Evolutionary conservation across 2,888 invertebrate genomes (phyloP), one percentile per base, ranked within the genome.

Genomic region (Megastigmus dorsalis): DNA sequence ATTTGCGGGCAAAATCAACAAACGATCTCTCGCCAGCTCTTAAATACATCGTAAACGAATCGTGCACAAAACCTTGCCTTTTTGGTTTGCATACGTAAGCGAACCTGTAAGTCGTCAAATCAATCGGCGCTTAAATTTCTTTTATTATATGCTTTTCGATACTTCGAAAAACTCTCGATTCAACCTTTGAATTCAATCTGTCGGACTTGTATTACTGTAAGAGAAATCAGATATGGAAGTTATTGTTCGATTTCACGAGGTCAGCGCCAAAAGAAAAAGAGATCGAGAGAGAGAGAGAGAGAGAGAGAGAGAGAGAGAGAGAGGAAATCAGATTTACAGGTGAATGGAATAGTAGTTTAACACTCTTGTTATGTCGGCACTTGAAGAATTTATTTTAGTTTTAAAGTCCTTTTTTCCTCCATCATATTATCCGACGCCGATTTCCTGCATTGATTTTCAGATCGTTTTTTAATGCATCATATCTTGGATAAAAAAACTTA

Each of bases 201-300:
- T 66, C 33, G 6, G 13, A 59, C 30, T n/a, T 62, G 41, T 66
- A 73, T 67, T 54, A 28, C 57, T 57, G 28, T 6, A 30, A 55
- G 54, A 71, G 70, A 62, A 66, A 73, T 66, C 72, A 60, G 66
- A 73, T 66, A 73, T 66, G 57, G 45, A 52, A 36, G 55, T 71
- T 48, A 71, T 73, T 62, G 67, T 73, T 60, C 54, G 73, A 73
- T 71, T 63, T 65, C 62, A 71, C 45, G 71, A 57, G 55, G 71
- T 63, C 71, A 71, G 26, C 28, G 54, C n/a, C 10, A 10, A 13
- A 33, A 36, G 23, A 52, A 60, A 66, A 67, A 65, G 62, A 45
- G 36, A n/a, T n/a, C n/a, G n/a, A n/a, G n/a, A n/a, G n/a, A n/a
- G n/a, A n/a, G n/a, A n/a, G n/a, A n/a, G n/a, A n/a, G n/a, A n/a